A percentile compares a stretch with the other conserved stretches of the same genome.
phyloP scores from a whole-genome alignment of 2,113 vertebrate genomes.

The Catharus bicknelli region DNA sequence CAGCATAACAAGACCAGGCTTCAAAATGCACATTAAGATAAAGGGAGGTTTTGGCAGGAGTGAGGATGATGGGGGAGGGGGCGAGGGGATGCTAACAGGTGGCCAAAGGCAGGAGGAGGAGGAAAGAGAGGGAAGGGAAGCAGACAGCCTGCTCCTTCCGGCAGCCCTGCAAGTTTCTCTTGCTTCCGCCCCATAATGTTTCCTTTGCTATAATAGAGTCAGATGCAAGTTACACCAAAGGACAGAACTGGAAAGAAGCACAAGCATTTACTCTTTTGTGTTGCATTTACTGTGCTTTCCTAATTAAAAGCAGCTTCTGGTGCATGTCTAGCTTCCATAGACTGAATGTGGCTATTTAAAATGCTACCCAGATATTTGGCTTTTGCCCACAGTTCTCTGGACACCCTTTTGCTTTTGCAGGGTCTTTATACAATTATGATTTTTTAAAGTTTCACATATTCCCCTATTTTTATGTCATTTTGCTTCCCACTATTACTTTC shows the following conservation, averaged over 20 bases:
- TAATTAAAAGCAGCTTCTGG: not conserved
- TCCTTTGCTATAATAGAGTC: constrained; percentile 18
- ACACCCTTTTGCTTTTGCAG: not conserved
- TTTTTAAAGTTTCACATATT: not conserved
- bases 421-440: not conserved
- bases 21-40: constrained; percentile 25
- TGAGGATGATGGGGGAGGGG: not conserved
- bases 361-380: not conserved
- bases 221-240: not conserved
- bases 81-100: not conserved
- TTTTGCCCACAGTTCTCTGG: not conserved
- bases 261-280: constrained; percentile 6
- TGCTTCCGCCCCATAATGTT: constrained; percentile 33
- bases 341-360: not conserved
- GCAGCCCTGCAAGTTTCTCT: constrained; percentile 5
- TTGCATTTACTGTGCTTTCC: not conserved
- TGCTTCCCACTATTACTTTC: not conserved
- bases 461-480: not conserved
- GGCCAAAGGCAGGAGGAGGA: constrained; percentile 40
- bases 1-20: not conserved
- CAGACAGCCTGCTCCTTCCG: constrained; percentile 3
- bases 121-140: constrained; percentile 22
- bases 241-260: not conserved
- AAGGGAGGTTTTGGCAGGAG: constrained; percentile 3
- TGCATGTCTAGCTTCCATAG: not conserved